Evolutionary conservation across 2,888 invertebrate species (phyloP).

Genomic region (Cheilosia scutellata): DNA sequence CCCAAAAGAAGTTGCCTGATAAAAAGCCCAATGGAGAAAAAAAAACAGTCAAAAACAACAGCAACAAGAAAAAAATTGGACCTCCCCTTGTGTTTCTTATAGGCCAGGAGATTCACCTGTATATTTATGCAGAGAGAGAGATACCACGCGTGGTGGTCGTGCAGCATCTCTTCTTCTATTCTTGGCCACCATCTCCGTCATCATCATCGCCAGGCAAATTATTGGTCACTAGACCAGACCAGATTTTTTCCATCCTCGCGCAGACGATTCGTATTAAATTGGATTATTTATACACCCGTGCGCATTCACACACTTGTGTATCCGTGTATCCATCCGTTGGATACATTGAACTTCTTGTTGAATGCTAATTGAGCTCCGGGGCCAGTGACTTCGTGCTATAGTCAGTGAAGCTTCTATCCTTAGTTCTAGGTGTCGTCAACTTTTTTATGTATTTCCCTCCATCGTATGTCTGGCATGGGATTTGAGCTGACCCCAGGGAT

Average conservation of each 20-base stretch:
- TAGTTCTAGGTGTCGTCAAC: slow-evolving; percentile 13
- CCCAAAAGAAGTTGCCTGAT: slow-evolving; percentile 27
- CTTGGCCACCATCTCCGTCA: slow-evolving; percentile 41
- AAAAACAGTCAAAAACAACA: slow-evolving; percentile 7
- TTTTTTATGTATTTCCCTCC: slow-evolving; percentile 5
- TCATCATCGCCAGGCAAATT: slow-evolving; percentile 57
- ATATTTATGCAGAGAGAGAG: not conserved
- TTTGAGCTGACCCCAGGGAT: slow-evolving; percentile 52
- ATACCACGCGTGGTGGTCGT: slow-evolving; percentile 29
- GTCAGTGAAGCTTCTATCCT: slow-evolving; percentile 30
- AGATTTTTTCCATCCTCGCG: slow-evolving; percentile 56
- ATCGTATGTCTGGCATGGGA: slow-evolving; percentile 61
- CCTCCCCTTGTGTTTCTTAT: no score
- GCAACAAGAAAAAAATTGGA: no score
- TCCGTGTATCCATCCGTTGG: slow-evolving; percentile 34
- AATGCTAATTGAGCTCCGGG: slow-evolving; percentile 68
- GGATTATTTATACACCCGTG: slow-evolving; percentile 71
- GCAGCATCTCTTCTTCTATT: slow-evolving; percentile 31
- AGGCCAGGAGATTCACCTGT: slow-evolving; percentile 1
- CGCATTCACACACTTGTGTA: slow-evolving; percentile 15
- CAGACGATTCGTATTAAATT: slow-evolving; percentile 72
- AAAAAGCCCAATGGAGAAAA: slow-evolving; percentile 14
- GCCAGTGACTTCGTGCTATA: slow-evolving; percentile 50
- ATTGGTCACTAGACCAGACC: slow-evolving; percentile 73
- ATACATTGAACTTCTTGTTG: slow-evolving; percentile 58